phyloP scores from a whole-genome alignment of 2,797 vertebrate genomes.

The Acanthurus tractus region DNA sequence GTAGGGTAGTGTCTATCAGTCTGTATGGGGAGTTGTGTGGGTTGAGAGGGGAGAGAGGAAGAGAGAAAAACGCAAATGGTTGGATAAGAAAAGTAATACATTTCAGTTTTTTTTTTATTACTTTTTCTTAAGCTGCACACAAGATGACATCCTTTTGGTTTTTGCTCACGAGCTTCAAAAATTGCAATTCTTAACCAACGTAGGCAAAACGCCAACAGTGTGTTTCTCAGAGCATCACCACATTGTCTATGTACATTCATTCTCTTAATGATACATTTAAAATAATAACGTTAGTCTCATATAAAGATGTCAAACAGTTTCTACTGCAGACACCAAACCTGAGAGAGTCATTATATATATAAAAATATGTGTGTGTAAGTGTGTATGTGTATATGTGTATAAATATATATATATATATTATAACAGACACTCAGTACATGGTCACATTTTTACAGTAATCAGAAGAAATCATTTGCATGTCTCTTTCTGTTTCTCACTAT shows the following conservation, averaged over 20 bases:
- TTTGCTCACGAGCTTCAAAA: background rate
- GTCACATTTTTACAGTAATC: background rate
- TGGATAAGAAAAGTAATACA: background rate
- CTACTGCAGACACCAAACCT: background rate
- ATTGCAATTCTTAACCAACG: background rate
- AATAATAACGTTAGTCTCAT: background rate
- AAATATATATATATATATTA: too few species aligned
- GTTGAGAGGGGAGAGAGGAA: background rate
- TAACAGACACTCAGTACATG: background rate
- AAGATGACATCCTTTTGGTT: background rate
- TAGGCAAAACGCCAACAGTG: background rate
- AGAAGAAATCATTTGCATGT: background rate
- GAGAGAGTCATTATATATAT: background rate
- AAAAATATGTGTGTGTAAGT: background rate
- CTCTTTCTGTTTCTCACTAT: background rate
- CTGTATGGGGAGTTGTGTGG: background rate
- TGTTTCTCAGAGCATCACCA: background rate
- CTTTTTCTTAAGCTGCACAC: background rate
- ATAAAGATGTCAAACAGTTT: conserved; percentile 1
- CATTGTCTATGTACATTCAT: background rate
- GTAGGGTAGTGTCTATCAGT: background rate
- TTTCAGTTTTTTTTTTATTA: too few species aligned
- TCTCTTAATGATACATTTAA: too few species aligned
- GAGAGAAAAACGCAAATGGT: background rate
- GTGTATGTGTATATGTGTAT: too few species aligned